Base-by-base conservation (phyloP, 2,888 invertebrate genomes). In the Temnothorax ravouxi region DNA sequence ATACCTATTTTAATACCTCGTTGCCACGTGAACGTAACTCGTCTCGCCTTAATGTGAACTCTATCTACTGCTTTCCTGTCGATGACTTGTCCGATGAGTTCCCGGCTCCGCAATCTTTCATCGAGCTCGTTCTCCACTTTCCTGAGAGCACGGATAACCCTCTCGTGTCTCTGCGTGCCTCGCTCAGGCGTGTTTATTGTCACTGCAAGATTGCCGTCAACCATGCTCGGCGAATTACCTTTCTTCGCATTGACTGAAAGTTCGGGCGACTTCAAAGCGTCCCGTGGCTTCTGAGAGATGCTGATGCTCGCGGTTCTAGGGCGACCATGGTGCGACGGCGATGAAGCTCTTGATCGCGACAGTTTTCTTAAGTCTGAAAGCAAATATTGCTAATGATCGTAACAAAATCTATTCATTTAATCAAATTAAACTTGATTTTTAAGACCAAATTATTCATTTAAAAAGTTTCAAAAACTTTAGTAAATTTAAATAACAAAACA, bases 11-110 rank as follows among this genome's bases (percentile, higher is more conserved):
- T 99, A 85, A 98, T 97, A 4, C 99, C 99, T 18, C 98, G 96
- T 95, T 99, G 99, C 99, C 99, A 99, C 83, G 97, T 97, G 95
- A 99, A 99, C 87, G 97, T 97, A 62, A 99, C 98, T 93, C 97
- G 97, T 47, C 97, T 95, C 13, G 97, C 96, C 88, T 97, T 96
- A 81, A 98, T 97, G 89, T 97, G 97, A 92, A 97, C 96, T 94
- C 96, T 96, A 91, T 96, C 96, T 8, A 93, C 93, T 52, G 95
- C 95, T 50, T 95, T 95, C 61, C 96, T 95, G 25, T 95, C 95
- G 67, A 96, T 96, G 38, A 96, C 95, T 87, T 95, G 96, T 0
- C 97, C 97, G 88, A 98, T 97, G 61, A 97, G 95, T 90, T 95
- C 91, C 92, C 95, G 86, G 76, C 95, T 95, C 61, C 96, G 95